phyloP scores from a whole-genome alignment of 2,888 invertebrate genomes.

The Nineta flava region DNA sequence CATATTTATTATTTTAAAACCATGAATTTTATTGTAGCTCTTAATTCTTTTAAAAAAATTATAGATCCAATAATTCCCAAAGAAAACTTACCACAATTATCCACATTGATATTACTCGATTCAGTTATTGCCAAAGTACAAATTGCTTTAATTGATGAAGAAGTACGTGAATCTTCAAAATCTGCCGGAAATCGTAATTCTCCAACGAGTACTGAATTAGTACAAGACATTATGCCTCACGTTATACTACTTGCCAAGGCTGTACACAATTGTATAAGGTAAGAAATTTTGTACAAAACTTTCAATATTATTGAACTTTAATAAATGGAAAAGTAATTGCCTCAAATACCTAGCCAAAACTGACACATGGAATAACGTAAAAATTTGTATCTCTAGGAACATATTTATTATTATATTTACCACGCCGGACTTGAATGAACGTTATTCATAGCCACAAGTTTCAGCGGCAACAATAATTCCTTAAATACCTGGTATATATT shows the following conservation, averaged over 20 bases:
- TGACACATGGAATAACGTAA: too few species aligned
- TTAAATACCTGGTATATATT: too few species aligned
- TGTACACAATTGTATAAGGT: slow-evolving; percentile 38
- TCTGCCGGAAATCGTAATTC: slow-evolving; percentile 18
- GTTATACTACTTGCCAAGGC: slow-evolving; percentile 47
- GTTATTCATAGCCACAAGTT: too few species aligned
- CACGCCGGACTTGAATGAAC: too few species aligned
- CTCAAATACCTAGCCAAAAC: too few species aligned
- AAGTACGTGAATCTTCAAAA: slow-evolving; percentile 21
- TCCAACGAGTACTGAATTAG: slow-evolving; percentile 24
- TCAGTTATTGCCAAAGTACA: slow-evolving; percentile 61
- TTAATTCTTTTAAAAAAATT: slow-evolving; percentile 4
- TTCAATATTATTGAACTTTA: too few species aligned
- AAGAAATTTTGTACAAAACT: too few species aligned
- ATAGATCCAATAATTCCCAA: slow-evolving; percentile 22
- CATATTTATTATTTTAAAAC: neutral
- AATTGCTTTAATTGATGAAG: slow-evolving; percentile 37
- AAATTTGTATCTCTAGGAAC: too few species aligned
- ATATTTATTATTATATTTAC: too few species aligned
- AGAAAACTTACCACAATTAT: slow-evolving; percentile 45
- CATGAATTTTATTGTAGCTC: neutral
- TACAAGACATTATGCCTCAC: slow-evolving; percentile 48
- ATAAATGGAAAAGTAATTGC: too few species aligned
- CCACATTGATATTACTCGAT: slow-evolving; percentile 60
- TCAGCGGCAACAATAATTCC: too few species aligned